phyloP scores from a whole-genome alignment of 2,797 vertebrate species.

The Tauraco hartlaubi region DNA sequence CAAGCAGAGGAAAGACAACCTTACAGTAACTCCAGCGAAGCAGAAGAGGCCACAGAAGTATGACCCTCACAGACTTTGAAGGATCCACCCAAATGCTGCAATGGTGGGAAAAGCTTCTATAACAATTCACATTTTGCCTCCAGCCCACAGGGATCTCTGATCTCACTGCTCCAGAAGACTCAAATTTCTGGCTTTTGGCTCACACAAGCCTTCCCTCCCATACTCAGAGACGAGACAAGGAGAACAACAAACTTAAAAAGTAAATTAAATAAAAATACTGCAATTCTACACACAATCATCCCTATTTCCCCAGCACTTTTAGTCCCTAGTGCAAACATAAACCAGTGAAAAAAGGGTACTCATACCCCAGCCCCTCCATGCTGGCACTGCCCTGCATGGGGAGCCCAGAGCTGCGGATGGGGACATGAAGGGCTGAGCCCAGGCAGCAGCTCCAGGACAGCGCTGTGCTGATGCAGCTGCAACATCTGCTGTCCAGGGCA shows the following conservation, averaged over 20 bases:
- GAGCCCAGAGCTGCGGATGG: not conserved
- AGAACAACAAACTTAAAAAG: not conserved
- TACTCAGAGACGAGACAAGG: not conserved
- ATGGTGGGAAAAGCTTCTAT: not conserved
- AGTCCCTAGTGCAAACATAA: not conserved
- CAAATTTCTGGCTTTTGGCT: not conserved
- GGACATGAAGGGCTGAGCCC: not conserved
- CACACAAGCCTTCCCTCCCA: not conserved
- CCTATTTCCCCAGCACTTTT: not conserved
- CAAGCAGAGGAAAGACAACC: not conserved
- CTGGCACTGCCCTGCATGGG: not conserved
- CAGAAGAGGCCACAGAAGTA: not conserved
- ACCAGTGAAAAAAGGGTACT: not conserved
- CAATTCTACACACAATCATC: not conserved
- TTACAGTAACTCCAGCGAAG: not conserved
- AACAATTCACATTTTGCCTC: not conserved
- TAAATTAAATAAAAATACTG: not conserved
- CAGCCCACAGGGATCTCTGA: not conserved
- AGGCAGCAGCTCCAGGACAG: not conserved
- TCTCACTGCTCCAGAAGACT: not conserved
- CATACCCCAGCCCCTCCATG: too few species aligned
- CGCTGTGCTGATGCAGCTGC: not conserved
- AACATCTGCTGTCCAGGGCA: not conserved
- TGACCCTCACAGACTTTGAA: not conserved
- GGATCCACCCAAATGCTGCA: accelerated